A percentile compares a stretch with the other conserved stretches of the same genome.
Evolutionary conservation across 2,888 invertebrate species (phyloP).

Genomic region (Apamea crenata): DNA sequence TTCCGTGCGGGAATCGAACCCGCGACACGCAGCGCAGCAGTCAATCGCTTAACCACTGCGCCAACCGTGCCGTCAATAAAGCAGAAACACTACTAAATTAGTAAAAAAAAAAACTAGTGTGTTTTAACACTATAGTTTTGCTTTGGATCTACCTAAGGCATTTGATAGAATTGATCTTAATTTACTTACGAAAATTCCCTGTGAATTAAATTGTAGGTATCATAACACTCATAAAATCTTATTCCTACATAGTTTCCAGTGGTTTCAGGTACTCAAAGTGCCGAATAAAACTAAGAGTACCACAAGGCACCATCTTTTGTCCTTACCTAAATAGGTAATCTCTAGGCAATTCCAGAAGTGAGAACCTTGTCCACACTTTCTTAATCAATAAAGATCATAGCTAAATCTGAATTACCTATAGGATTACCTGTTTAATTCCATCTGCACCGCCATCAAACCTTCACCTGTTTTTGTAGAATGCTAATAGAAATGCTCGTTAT

Average conservation of each 20-base stretch:
- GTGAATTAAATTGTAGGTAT: neutral
- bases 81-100: neutral
- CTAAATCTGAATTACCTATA: neutral
- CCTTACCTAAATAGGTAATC: neutral
- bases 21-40: no score
- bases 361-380: neutral
- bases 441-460: neutral
- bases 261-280: neutral
- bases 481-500: no score
- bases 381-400: neutral
- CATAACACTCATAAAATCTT: neutral
- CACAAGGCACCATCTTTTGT: neutral
- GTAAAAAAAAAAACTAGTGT: neutral
- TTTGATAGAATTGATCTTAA: neutral
- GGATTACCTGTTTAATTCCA: neutral
- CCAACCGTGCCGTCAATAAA: no score
- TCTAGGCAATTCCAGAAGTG: neutral
- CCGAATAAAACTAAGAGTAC: neutral
- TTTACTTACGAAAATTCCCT: no score
- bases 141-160: no score
- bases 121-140: no score
- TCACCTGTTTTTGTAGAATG: neutral
- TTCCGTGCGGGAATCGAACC: no score
- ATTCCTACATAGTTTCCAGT: neutral
- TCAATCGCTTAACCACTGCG: no score